Conservation (phyloP, 1,140 invertebrate species). For the Nymphalis io region DNA sequence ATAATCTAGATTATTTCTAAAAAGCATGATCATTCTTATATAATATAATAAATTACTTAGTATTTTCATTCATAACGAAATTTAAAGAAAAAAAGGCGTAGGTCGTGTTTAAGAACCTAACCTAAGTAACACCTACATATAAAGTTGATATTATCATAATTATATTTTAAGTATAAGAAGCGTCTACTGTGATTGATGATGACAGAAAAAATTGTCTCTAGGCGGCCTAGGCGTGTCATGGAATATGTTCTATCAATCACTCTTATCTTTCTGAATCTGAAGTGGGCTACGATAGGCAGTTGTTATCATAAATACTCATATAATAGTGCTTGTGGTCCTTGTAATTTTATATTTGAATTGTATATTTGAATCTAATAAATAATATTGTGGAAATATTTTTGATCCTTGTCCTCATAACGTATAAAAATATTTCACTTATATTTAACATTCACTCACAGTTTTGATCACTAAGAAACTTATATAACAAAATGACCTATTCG, state of each 20-base stretch:
- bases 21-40: too few relatives aligned
- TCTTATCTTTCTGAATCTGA: conserved; percentile 8
- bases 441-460: too few relatives aligned
- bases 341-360: background rate
- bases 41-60: too few relatives aligned
- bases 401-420: too few relatives aligned
- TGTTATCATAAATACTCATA: background rate
- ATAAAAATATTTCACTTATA: background rate
- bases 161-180: background rate
- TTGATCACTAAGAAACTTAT: too few relatives aligned
- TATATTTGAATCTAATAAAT: background rate
- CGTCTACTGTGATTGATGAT: conserved; percentile 4
- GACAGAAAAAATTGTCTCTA: conserved; percentile 2
- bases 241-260: conserved; percentile 8
- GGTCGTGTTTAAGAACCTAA: background rate
- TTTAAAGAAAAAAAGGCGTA: too few relatives aligned
- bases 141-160: background rate
- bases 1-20: too few relatives aligned
- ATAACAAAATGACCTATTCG: too few relatives aligned
- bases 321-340: background rate
- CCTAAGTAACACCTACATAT: background rate
- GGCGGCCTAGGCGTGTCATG: background rate
- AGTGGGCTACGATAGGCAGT: conserved; percentile 2
- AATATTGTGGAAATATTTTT: background rate
- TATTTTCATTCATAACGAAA: too few relatives aligned